Conservation (phyloP, 2,888 invertebrate genomes). For the Lagria hirta region DNA sequence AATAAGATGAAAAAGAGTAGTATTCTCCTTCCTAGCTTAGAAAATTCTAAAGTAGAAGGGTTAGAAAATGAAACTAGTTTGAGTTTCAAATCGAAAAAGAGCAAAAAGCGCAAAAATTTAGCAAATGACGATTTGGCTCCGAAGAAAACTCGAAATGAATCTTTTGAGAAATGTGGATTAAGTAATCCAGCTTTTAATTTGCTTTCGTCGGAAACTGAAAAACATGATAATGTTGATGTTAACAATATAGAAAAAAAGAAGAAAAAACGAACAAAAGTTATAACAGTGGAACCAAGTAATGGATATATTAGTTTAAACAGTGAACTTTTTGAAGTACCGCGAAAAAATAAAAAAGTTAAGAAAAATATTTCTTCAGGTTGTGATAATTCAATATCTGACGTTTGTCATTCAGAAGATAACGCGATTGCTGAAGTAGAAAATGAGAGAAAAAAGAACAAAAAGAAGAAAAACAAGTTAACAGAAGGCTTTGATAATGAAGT, state of each 20-base stretch:
- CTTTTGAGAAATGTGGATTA: constrained; percentile 5
- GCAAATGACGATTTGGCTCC: neutral
- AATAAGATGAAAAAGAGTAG: constrained; percentile 9
- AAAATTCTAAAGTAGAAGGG: no score
- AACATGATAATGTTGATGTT: constrained; percentile 12
- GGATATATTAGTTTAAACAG: no score
- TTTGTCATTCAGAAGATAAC: no score
- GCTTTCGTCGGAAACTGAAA: constrained; percentile 12
- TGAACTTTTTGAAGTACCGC: constrained; percentile 1
- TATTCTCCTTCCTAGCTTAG: no score
- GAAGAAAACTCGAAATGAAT: constrained; percentile 20
- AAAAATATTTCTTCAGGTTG: no score
- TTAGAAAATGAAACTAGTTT: constrained; percentile 6
- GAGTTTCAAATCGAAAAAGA: constrained; percentile 26
- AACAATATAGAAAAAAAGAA: constrained; percentile 21
- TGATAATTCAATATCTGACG: no score
- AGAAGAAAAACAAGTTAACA: constrained; percentile 8
- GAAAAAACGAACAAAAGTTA: constrained; percentile 15
- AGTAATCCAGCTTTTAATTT: constrained; percentile 24
- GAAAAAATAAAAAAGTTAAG: constrained; percentile 7
- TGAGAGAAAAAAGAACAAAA: constrained; percentile 23
- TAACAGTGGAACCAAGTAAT: constrained; percentile 1
- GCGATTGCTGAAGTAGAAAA: constrained; percentile 11
- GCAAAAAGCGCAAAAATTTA: constrained; percentile 8
- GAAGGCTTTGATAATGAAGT: constrained; percentile 10